phyloP scores from a whole-genome alignment of 2,888 invertebrate species.

The Melanotus villosus region DNA sequence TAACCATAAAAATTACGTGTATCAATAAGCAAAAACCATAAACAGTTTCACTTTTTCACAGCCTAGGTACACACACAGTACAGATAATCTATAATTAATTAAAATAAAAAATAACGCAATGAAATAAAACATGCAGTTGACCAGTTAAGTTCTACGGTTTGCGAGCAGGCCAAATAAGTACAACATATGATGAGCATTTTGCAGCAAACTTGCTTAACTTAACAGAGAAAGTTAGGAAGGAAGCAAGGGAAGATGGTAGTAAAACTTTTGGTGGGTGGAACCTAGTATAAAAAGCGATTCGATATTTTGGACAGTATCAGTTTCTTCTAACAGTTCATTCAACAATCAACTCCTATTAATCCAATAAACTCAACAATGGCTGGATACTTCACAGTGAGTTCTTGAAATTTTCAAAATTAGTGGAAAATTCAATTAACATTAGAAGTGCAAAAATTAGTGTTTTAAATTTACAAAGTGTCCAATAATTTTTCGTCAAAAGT shows the following conservation, averaged over 20 bases:
- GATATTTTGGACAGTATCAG: slow-evolving; percentile 43
- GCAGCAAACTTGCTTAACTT: slow-evolving; percentile 35
- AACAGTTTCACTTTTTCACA: slow-evolving; percentile 45
- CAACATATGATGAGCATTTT: slow-evolving; percentile 33
- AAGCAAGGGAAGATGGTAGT: slow-evolving; percentile 46
- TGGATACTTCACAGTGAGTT: slow-evolving; percentile 44
- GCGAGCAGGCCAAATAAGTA: slow-evolving; percentile 16
- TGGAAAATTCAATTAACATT: not conserved
- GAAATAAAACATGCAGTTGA: slow-evolving; percentile 3
- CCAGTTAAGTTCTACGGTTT: not conserved
- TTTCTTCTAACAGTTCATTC: slow-evolving; percentile 28
- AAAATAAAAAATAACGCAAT: slow-evolving; percentile 33
- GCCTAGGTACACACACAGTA: not conserved
- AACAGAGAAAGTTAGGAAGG: slow-evolving; percentile 48
- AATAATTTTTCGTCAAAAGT: not conserved
- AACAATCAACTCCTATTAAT: not conserved
- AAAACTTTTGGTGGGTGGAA: slow-evolving; percentile 38
- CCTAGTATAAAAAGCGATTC: slow-evolving; percentile 42
- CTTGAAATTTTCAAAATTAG: not conserved
- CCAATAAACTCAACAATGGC: slow-evolving; percentile 27
- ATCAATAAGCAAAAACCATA: slow-evolving; percentile 37
- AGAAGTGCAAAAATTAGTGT: not conserved
- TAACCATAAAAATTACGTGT: slow-evolving; percentile 39
- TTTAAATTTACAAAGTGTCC: not conserved
- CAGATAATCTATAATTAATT: slow-evolving; percentile 41